Evolutionary conservation across 2,113 vertebrate species (phyloP), one percentile per base, ranked within the genome.

Genomic region (Monarcha castaneiventris): DNA sequence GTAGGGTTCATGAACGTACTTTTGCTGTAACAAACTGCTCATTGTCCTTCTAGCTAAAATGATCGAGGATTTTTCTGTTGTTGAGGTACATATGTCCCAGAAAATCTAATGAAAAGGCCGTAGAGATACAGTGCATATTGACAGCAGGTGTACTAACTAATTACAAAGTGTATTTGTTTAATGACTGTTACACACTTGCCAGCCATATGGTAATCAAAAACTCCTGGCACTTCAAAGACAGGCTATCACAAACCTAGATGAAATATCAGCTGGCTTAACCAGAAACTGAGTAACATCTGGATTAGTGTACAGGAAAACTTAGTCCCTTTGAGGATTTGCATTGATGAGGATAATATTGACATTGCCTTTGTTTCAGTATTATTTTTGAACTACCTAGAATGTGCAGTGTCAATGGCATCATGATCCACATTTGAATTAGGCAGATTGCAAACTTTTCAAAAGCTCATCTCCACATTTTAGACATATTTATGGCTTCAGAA

Each of bases 321-420:
- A 44, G 56, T 56, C 35, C 56, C 76, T 89, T 92, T 89, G 73
- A 92, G 73, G 80, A 87, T 95, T 94, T 96, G 84, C 68, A 68
- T 95, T 89, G 91, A 75, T 87, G 73, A 90, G 56, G 56, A 61
- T 90, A 93, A 69, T 78, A 84, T 23, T 86, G 72, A 81, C 10
- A 16, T 43, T 79, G 67, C 11, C 18, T 86, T 90, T 62, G 22
- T 33, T 68, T 74, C 44, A 84, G 52, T 89, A 51, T 77, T 85
- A 92, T 61, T 90, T 96, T 93, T 91, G 48, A 96, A 64, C 48
- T 32, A 54, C 30, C 48, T 74, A 54, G 35, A 66, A 73, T 32
- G 30, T 37, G 48, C 16, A 3, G 23, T 74, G 90, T 56, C 55
- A 73, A 55, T 77, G 72, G 49, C 68, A 85, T 90, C 82, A 74